Base-by-base conservation (phyloP, 1,140 invertebrate species). In the Tetraneura akinire region DNA sequence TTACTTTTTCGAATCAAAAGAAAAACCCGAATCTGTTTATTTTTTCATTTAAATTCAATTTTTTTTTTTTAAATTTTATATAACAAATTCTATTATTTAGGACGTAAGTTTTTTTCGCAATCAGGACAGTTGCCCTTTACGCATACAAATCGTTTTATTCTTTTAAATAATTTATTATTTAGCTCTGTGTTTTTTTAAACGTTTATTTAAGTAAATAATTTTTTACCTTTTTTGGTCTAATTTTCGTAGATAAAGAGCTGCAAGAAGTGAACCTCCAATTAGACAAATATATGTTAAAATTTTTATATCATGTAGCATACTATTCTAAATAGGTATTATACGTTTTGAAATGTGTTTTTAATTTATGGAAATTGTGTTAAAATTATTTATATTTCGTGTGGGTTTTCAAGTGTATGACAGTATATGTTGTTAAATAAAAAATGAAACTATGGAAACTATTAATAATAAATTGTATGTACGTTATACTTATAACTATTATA, bases 181-280 rank as follows among this genome's bases (percentile, higher is more conserved):
- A 2, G 11, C 13, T 0, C 32, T 37, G 3, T 37, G 8, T 37
- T 37, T 3, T 37, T 37, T 37, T n/a, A n/a, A n/a, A 9, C 8
- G n/a, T 37, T 37, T n/a, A 11, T 42, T 32, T 10, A 13, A 16
- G 29, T 66, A 66, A 32, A 29, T 32, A 42, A 10, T 42, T 64
- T 64, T 51, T 16, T 49, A 49, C 73, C 73, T 57, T 57, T 57
- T 76, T 42, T 42, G 45, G 9, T 60, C 73, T 29, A 60, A 13
- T 11, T 45, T 21, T 37, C 29, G 42, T 21, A 60, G 18, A 60
- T 21, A 16, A 60, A 4, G 14, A 23, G 16, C n/a, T 14, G 55
- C 1, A n/a, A n/a, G 1, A 8, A 66, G 1, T 42, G 18, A 8
- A 66, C 37, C 23, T 21, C 16, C 32, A 10, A 66, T 66, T 45